phyloP scores from a whole-genome alignment of 2,888 invertebrate species.

The Agrochola lychnidis region DNA sequence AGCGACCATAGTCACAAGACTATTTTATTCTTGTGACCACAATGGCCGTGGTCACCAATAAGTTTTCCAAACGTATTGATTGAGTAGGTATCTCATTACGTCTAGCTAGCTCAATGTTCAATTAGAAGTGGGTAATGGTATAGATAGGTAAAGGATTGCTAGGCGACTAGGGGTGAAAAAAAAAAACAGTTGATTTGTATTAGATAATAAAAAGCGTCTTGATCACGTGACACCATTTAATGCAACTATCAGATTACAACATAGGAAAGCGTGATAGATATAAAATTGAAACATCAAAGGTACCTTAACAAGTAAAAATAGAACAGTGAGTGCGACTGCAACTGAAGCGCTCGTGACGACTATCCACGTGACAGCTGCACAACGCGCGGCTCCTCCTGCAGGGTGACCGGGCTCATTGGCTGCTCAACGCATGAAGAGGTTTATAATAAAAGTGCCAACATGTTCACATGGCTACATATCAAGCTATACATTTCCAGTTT shows the following conservation, averaged over 20 bases:
- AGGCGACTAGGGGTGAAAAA: neutral
- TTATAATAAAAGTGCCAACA: neutral
- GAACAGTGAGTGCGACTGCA: neutral
- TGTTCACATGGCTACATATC: too few relatives aligned
- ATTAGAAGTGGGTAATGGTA: neutral
- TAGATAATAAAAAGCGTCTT: conserved; percentile 23
- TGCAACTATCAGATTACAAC: conserved; percentile 61
- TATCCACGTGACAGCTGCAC: neutral
- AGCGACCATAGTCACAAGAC: too few relatives aligned
- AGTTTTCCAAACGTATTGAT: too few relatives aligned
- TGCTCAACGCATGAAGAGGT: neutral
- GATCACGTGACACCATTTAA: conserved; percentile 73
- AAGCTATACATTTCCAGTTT: too few relatives aligned
- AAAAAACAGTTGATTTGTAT: too few relatives aligned
- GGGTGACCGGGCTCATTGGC: neutral
- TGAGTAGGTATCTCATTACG: too few relatives aligned
- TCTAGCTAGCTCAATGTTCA: too few relatives aligned
- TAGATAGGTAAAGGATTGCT: neutral
- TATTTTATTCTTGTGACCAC: too few relatives aligned
- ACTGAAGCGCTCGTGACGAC: neutral
- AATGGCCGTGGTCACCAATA: too few relatives aligned
- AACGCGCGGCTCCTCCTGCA: too few relatives aligned
- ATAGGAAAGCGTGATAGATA: conserved; percentile 52
- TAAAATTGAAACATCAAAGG: conserved; percentile 42
- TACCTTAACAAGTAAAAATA: conserved; percentile 29